Conservation (phyloP, 2,797 vertebrate genomes). For the Myoxocephalus aenaeus region DNA sequence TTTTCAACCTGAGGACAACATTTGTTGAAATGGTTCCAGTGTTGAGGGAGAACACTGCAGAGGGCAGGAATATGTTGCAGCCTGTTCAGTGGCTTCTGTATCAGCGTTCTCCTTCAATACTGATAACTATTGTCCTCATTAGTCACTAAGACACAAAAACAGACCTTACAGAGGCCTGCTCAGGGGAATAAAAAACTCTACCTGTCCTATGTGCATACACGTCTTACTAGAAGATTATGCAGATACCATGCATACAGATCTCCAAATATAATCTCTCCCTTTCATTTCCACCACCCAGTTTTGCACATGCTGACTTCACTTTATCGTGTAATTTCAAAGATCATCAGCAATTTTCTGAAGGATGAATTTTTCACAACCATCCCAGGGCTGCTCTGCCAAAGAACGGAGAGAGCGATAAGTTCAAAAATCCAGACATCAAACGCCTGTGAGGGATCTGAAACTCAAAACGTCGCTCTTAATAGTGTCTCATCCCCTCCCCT, state of each 20-base stretch:
- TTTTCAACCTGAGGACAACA: neutral
- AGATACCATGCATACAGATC: neutral
- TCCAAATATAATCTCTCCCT: constrained; percentile 18
- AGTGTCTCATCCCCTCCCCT: neutral
- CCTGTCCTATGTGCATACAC: too few species aligned
- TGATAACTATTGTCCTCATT: neutral
- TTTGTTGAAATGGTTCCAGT: too few species aligned
- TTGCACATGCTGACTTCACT: constrained; percentile 1
- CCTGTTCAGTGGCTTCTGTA: neutral
- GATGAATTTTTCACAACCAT: constrained; percentile 25
- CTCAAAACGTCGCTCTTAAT: constrained; percentile 24
- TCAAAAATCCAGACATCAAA: constrained; percentile 44
- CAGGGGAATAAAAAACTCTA: neutral
- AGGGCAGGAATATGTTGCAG: neutral
- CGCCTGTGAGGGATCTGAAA: constrained; percentile 26
- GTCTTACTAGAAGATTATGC: constrained; percentile 2
- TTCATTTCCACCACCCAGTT: constrained; percentile 16
- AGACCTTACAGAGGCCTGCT: neutral
- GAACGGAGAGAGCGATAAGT: constrained; percentile 29
- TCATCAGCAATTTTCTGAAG: constrained; percentile 41
- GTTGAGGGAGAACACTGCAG: too few species aligned
- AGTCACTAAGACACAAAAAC: neutral
- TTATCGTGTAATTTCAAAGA: constrained; percentile 40
- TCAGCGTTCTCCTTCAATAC: neutral
- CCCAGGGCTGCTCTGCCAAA: constrained; percentile 21